These are phyloP conservation scores for Itoplectis maculator DNA, from an alignment of 2,888 invertebrate genomes.

Conservation along the genomic window DNA sequence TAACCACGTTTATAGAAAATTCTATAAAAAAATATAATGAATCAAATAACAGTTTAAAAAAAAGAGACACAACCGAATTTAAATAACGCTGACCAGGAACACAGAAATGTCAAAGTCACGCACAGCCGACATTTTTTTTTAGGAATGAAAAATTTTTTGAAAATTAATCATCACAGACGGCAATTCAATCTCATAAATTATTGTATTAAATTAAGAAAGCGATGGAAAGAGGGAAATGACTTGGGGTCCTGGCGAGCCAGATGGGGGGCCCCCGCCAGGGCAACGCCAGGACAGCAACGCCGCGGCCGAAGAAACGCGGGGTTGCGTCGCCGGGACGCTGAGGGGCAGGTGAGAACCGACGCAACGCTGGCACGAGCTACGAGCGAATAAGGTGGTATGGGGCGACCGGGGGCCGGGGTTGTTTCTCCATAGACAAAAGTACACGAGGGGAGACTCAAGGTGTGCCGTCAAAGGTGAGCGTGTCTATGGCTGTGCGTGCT, in stretches of 20 bases:
- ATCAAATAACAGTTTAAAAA: no score
- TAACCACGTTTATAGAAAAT: no score
- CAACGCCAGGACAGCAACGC: neutral
- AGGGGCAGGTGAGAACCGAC: conserved; percentile 78
- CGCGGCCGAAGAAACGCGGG: conserved; percentile 22
- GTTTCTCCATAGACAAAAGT: conserved; percentile 39
- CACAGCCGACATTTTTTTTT: neutral
- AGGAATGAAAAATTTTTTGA: neutral
- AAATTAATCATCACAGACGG: neutral
- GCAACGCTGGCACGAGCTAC: conserved; percentile 69
- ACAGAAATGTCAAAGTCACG: neutral
- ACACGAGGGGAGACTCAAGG: conserved; percentile 46
- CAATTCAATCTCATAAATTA: conserved; percentile 31
- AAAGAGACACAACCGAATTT: no score
- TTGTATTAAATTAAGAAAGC: conserved; percentile 22
- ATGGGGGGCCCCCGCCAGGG: conserved; percentile 44
- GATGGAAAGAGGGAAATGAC: conserved; percentile 45
- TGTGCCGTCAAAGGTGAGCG: conserved; percentile 35
- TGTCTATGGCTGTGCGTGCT: conserved; percentile 16
- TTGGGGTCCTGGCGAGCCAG: conserved; percentile 34
- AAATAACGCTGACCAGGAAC: no score
- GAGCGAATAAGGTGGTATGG: conserved; percentile 37
- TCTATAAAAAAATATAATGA: no score
- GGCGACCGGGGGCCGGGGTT: conserved; percentile 21
- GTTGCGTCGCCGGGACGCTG: conserved; percentile 38